Percentiles rank a stretch among this genome's conserved stretches.
phyloP scores from a whole-genome alignment of 2,888 invertebrate genomes.

The Microctonus brassicae region DNA sequence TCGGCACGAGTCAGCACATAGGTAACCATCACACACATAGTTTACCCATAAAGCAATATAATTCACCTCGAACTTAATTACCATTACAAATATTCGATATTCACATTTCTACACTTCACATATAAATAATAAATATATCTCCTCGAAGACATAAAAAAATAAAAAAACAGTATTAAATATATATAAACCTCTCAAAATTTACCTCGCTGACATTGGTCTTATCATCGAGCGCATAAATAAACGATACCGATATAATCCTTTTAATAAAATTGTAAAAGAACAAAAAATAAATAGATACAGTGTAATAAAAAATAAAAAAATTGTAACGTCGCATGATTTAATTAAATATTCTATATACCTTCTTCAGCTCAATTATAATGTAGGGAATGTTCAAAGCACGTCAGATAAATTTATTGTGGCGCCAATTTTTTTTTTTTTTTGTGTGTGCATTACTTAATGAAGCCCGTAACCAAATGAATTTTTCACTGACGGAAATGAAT shows the following conservation, averaged over 20 bases:
- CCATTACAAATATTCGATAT: background rate
- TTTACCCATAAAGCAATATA: background rate
- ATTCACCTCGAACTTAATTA: background rate
- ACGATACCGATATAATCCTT: background rate
- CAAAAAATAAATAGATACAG: background rate
- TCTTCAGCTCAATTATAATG: background rate
- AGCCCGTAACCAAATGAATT: conserved; percentile 61
- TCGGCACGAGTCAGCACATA: conserved; percentile 21
- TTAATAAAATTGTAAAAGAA: background rate
- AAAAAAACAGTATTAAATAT: background rate
- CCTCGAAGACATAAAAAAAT: background rate
- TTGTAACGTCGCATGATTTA: background rate
- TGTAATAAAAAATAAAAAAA: too few relatives aligned
- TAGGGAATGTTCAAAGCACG: background rate
- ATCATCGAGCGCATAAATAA: background rate
- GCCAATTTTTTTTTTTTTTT: conserved; percentile 51
- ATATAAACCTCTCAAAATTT: background rate
- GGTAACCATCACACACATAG: too few relatives aligned
- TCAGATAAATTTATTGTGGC: conserved; percentile 8
- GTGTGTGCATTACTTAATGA: conserved; percentile 58
- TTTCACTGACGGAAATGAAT: conserved; percentile 47
- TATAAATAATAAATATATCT: background rate
- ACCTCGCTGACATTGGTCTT: background rate
- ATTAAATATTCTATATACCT: background rate
- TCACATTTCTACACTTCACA: background rate